phyloP scores from a whole-genome alignment of 2,113 vertebrate genomes.

The Clarias magur region DNA sequence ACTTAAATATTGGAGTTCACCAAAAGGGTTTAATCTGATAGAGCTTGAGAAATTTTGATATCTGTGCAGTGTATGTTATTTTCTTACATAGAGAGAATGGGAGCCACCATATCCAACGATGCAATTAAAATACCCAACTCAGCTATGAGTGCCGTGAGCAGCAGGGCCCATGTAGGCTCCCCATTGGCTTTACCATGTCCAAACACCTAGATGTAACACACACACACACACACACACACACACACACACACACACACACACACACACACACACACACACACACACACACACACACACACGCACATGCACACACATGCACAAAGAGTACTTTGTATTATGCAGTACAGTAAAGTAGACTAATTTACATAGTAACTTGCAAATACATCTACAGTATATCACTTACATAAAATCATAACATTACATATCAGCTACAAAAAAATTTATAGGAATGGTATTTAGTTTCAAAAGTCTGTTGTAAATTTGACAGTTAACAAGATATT shows the following conservation, averaged over 20 bases:
- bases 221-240: too few species aligned
- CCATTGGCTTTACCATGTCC: conserved; percentile 94
- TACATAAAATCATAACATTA: neutral
- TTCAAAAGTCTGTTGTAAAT: neutral
- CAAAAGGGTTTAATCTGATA: neutral
- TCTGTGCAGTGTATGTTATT: neutral
- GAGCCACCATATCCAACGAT: conserved; percentile 97
- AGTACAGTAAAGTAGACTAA: neutral
- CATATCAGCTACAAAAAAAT: conserved; percentile 34
- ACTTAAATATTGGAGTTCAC: neutral
- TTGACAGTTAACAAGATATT: neutral
- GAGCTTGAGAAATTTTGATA: neutral
- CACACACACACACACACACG: neutral
- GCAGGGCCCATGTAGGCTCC: conserved; percentile 93
- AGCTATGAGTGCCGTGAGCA: conserved; percentile 91
- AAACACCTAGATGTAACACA: conserved; percentile 78
- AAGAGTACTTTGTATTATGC: neutral
- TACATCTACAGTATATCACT: neutral
- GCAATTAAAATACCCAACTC: conserved; percentile 98
- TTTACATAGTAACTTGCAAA: conserved; percentile 56
- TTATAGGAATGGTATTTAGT: neutral
- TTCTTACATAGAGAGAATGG: conserved; percentile 97
- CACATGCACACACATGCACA: neutral
- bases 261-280: neutral
- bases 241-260: too few species aligned